These are phyloP conservation scores for Cynocephalus volans DNA, from an alignment of 2,113 vertebrate species.

Conservation along the genomic window DNA sequence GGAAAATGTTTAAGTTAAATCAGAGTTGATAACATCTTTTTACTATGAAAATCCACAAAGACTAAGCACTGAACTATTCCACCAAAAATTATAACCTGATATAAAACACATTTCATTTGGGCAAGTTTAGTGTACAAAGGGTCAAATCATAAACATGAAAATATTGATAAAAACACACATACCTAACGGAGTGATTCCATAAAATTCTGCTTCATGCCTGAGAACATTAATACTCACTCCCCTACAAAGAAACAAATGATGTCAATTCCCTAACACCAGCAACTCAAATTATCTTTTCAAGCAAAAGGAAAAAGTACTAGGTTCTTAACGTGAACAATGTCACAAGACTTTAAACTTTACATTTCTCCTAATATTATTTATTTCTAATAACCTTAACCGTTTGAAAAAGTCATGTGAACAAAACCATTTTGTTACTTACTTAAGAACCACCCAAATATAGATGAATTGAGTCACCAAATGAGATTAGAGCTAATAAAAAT, in stretches of 20 bases:
- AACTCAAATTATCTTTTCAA: not conserved
- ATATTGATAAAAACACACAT: conserved; percentile 66
- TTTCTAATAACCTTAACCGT: not conserved
- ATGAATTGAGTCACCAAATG: not conserved
- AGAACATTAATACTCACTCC: conserved; percentile 98
- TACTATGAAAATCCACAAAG: conserved; percentile 4
- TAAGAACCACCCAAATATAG: not conserved
- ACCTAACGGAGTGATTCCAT: conserved; percentile 99
- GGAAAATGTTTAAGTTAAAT: not conserved
- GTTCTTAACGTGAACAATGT: not conserved
- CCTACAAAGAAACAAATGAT: conserved; percentile 86
- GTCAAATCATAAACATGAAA: not conserved
- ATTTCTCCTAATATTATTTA: not conserved
- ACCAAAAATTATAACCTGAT: not conserved
- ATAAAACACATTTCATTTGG: not conserved
- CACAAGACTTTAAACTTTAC: not conserved
- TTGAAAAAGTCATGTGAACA: not conserved
- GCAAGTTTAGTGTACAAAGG: not conserved
- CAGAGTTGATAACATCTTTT: not conserved
- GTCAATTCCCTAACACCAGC: not conserved
- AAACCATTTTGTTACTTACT: not conserved
- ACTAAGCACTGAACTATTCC: not conserved
- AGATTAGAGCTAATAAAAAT: not conserved
- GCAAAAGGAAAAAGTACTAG: not conserved
- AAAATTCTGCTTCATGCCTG: conserved; percentile 98